Evolutionary conservation across 2,888 invertebrate genomes (phyloP).

Genomic region (Agonopterix alstromeriana): DNA sequence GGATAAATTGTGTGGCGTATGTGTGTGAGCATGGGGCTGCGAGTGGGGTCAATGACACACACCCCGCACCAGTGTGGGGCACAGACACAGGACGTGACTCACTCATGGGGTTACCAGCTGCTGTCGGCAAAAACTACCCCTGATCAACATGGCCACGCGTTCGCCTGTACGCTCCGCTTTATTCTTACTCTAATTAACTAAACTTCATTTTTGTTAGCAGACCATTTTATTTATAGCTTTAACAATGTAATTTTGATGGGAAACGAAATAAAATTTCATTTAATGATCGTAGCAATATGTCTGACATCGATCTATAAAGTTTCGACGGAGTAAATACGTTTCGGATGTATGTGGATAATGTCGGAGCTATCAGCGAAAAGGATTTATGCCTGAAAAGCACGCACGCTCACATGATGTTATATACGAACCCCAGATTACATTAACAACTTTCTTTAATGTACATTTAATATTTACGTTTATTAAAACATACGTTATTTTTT

Average conservation of each 20-base stretch:
- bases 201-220: conserved; percentile 18
- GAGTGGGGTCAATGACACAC: conserved; percentile 72
- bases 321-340: conserved; percentile 3
- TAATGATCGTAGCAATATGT: background rate
- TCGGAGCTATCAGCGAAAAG: conserved; percentile 11
- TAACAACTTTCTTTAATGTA: conserved; percentile 8
- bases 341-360: conserved; percentile 8
- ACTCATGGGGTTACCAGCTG: conserved; percentile 72
- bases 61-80: conserved; percentile 67
- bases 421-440: conserved; percentile 1
- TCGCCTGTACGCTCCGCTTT: conserved; percentile 29
- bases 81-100: conserved; percentile 71
- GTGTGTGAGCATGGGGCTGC: conserved; percentile 61
- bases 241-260: conserved; percentile 5
- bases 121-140: conserved; percentile 70
- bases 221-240: conserved; percentile 11
- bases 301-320: background rate
- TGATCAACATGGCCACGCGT: conserved; percentile 26
- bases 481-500: conserved; percentile 5
- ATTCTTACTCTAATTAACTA: conserved; percentile 33
- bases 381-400: conserved; percentile 16
- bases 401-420: conserved; percentile 13
- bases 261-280: background rate
- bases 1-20: conserved; percentile 58
- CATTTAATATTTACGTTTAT: conserved; percentile 1